Evolutionary conservation across 1,140 invertebrate genomes (phyloP).

Genomic region (Cotesia glomerata): DNA sequence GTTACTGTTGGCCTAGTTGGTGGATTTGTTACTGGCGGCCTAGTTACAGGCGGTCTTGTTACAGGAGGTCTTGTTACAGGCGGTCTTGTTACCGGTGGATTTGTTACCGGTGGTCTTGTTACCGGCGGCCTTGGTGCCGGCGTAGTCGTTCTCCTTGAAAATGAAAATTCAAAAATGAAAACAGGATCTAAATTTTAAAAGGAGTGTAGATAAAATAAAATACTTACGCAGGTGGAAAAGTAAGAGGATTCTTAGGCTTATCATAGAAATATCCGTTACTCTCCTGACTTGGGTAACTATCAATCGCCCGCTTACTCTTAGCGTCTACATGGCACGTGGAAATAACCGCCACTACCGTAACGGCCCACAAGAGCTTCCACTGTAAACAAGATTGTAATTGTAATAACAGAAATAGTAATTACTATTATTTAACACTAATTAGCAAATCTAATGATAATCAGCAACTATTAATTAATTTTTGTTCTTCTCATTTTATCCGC

Average conservation of each 20-base stretch:
- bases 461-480: constrained; percentile 3
- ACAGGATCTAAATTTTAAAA: neutral
- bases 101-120: neutral
- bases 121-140: constrained; percentile 2
- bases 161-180: neutral
- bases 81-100: neutral
- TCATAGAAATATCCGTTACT: constrained; percentile 51
- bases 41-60: constrained; percentile 22
- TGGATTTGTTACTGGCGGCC: constrained; percentile 24
- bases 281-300: constrained; percentile 40
- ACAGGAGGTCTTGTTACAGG: neutral
- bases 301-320: constrained; percentile 52
- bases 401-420: too few relatives aligned
- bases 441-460: too few relatives aligned
- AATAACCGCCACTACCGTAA: constrained; percentile 47
- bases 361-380: constrained; percentile 49
- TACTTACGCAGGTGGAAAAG: constrained; percentile 45
- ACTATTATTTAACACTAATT: too few relatives aligned
- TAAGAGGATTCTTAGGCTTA: constrained; percentile 41
- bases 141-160: neutral
- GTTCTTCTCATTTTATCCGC: neutral
- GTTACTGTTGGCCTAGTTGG: constrained; percentile 9
- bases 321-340: constrained; percentile 43
- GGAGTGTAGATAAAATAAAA: neutral
- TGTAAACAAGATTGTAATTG: constrained; percentile 38